A percentile compares a stretch with the other conserved stretches of the same genome.
Conservation (phyloP, 2,797 vertebrate species). For the Thripadectes ignobilis region DNA sequence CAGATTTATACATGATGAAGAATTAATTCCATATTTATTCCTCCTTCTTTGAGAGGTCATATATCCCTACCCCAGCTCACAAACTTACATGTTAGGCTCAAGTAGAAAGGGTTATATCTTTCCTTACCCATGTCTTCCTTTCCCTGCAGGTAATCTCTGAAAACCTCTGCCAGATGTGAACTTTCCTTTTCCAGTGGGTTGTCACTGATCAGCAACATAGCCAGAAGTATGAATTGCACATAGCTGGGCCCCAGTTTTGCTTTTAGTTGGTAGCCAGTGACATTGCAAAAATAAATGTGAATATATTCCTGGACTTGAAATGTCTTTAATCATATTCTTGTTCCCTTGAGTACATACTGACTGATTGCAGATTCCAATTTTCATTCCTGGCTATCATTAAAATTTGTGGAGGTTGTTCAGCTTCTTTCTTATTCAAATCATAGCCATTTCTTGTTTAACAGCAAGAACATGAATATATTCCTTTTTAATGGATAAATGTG, state of each 20-base stretch:
- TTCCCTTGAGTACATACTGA: constrained; percentile 6
- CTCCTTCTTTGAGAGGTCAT: background rate
- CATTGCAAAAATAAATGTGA: background rate
- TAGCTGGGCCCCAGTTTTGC: background rate
- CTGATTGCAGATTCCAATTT: constrained; percentile 42
- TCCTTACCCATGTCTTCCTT: background rate
- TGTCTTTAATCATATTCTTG: constrained; percentile 7
- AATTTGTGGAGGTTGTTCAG: constrained; percentile 1
- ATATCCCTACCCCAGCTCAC: background rate
- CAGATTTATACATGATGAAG: background rate
- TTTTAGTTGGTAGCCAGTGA: background rate
- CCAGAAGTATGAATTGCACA: background rate
- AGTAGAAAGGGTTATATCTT: background rate
- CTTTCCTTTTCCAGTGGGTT: background rate
- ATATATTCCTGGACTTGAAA: background rate
- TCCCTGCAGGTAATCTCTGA: background rate
- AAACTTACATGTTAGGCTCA: background rate
- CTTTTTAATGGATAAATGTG: constrained; percentile 12
- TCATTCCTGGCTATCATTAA: constrained; percentile 41
- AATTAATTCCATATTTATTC: background rate
- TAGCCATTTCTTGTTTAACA: constrained; percentile 12
- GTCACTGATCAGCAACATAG: background rate
- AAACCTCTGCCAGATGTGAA: background rate
- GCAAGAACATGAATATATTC: constrained; percentile 2
- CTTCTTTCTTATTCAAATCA: constrained; percentile 37